Evolutionary conservation across 1,140 invertebrate species (phyloP).

Genomic region (Lordiphosa collinella): DNA sequence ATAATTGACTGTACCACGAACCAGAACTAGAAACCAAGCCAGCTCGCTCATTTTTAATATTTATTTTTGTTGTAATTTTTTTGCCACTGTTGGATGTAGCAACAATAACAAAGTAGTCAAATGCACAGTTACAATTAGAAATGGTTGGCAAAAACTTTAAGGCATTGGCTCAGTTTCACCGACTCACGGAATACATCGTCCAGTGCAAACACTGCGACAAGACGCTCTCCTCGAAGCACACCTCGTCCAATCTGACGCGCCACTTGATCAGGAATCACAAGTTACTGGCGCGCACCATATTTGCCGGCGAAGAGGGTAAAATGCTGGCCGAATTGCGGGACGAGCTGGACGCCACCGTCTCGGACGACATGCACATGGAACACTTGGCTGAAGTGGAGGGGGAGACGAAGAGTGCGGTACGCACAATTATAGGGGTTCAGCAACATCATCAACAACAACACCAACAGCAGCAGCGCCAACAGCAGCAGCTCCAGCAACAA

Average conservation of each 20-base stretch:
- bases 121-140: conserved; percentile 13
- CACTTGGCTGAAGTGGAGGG: conserved; percentile 33
- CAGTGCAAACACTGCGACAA: conserved; percentile 72
- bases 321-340: conserved; percentile 59
- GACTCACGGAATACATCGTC: conserved; percentile 60
- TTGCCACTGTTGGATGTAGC: conserved; percentile 1
- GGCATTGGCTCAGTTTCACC: conserved; percentile 60
- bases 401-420: conserved; percentile 56
- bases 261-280: conserved; percentile 65
- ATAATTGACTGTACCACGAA: too few species aligned
- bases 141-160: conserved; percentile 68
- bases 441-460: conserved; percentile 14
- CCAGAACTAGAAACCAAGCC: too few species aligned
- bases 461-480: conserved; percentile 4
- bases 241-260: conserved; percentile 64
- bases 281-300: conserved; percentile 46
- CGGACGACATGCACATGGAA: conserved; percentile 47
- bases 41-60: too few species aligned
- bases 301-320: conserved; percentile 58
- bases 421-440: conserved; percentile 48
- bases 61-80: too few species aligned
- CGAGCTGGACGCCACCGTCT: conserved; percentile 47
- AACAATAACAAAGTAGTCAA: conserved; percentile 6
- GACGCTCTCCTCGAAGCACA: conserved; percentile 65
- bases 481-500: neutral